phyloP scores from a whole-genome alignment of 2,797 vertebrate species.

The Acanthis flammea region DNA sequence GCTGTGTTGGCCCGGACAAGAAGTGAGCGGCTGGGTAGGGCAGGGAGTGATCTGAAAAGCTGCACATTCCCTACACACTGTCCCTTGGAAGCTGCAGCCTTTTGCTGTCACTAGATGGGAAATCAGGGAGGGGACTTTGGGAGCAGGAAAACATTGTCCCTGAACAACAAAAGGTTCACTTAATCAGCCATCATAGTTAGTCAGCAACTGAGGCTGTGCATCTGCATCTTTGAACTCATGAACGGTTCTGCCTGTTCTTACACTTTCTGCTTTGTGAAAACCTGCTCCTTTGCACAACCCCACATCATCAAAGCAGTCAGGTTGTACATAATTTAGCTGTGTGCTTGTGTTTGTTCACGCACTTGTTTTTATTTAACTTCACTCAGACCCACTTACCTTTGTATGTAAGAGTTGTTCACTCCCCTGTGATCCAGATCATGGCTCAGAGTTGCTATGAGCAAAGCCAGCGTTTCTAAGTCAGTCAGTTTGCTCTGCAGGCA shows the following conservation, averaged over 20 bases:
- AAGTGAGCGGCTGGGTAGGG: background rate
- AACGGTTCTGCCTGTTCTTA: background rate
- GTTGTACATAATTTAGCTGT: background rate
- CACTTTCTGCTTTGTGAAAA: background rate
- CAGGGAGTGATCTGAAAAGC: background rate
- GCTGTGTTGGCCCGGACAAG: background rate
- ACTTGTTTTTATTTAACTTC: background rate
- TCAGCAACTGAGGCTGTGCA: background rate
- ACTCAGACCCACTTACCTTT: slow-evolving; percentile 79
- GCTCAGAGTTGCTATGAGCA: slow-evolving; percentile 93
- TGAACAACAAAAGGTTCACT: background rate
- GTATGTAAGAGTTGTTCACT: slow-evolving; percentile 98
- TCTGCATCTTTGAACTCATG: background rate
- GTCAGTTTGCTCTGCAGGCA: slow-evolving; percentile 81
- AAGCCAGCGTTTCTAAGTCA: slow-evolving; percentile 88
- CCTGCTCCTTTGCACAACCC: background rate
- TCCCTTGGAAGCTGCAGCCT: background rate
- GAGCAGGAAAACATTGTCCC: background rate
- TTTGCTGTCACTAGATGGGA: background rate
- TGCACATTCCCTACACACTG: accelerated
- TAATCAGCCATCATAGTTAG: accelerated
- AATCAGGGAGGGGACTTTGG: background rate
- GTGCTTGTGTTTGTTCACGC: background rate
- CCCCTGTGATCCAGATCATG: slow-evolving; percentile 97
- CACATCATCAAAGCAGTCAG: background rate